phyloP scores from a whole-genome alignment of 2,797 vertebrate species.

The Scleropages formosus region DNA sequence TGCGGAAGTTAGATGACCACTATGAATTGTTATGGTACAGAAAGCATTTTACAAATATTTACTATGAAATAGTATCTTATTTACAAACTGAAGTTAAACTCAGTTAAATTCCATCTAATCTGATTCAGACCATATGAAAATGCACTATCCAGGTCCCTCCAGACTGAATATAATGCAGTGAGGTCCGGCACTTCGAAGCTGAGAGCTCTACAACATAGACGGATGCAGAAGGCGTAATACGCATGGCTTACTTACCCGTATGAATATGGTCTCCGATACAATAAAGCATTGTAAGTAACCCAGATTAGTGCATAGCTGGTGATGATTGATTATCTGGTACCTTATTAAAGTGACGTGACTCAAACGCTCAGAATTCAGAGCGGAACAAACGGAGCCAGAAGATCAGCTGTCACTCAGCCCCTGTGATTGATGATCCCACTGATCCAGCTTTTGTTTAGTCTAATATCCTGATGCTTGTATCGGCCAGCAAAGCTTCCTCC shows the following conservation, averaged over 20 bases:
- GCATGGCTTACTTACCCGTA: neutral
- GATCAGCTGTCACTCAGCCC: constrained; percentile 69
- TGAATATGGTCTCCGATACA: neutral
- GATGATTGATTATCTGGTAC: constrained; percentile 87
- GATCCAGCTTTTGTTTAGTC: constrained; percentile 72
- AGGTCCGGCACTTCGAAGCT: no score
- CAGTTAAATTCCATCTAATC: no score
- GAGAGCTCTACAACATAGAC: no score
- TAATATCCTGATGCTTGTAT: constrained; percentile 15
- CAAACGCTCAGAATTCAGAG: constrained; percentile 84
- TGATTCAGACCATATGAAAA: no score
- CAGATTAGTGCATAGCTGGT: constrained; percentile 74
- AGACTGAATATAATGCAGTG: no score
- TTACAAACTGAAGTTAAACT: no score
- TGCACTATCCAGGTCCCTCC: no score
- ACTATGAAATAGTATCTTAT: no score
- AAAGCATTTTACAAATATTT: no score
- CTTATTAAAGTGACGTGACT: constrained; percentile 80
- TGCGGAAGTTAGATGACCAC: no score
- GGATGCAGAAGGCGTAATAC: no score
- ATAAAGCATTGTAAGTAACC: constrained; percentile 47
- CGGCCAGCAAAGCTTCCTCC: constrained; percentile 47
- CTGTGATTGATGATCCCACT: constrained; percentile 80
- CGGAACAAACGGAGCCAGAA: constrained; percentile 76
- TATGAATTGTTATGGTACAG: no score